Base-by-base conservation (phyloP, 92 coral and sea anemone species). In the Scolanthus callimorphus region DNA sequence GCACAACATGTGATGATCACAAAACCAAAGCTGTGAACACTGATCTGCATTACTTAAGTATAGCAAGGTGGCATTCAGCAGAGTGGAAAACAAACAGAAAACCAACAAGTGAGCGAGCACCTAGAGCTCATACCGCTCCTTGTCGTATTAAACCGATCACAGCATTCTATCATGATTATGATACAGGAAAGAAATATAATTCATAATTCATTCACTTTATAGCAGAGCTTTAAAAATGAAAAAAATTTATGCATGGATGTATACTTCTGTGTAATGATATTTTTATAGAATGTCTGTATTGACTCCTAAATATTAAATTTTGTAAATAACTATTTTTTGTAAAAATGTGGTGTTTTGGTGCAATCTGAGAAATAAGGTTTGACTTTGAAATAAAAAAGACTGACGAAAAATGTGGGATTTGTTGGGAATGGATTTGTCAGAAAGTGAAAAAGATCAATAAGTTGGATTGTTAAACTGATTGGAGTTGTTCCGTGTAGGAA, bases 41-140 rank as follows among this genome's bases (percentile, higher is more conserved):
- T 1, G 98, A 88, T 3, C 91, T 86, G 9, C 85, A 88, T 63
- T 88, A 63, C 46, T 79, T 92, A 22, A 92, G 98, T 25, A 73
- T 92, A 9, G 60, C 52, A 41, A 58, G 51, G 49, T 92, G 98
- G 98, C 98, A 76, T 45, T 71, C 83, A 11, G 77, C 96, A 34
- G 92, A 92, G 29, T 88, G 98, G 98, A 73, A 73, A 56, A 74
- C 84, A 11, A 67, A 83, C 39, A 65, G 95, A 47, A 78, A 88
- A 55, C 74, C 89, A 1, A 64, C 86, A 12, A 63, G 55, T 19
- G 72, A 80, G 19, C 65, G 44, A 25, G 79, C 69, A 19, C 67
- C 63, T 1, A 72, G 89, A 47, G 83, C 70, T 0, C 89, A 67
- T 24, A 70, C 89, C 15, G 85, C 91, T 3, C 85, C 89, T 24